Evolutionary conservation across 2,888 invertebrate species (phyloP), one percentile per base, ranked within the genome.

Genomic region (Lycaena phlaeas): DNA sequence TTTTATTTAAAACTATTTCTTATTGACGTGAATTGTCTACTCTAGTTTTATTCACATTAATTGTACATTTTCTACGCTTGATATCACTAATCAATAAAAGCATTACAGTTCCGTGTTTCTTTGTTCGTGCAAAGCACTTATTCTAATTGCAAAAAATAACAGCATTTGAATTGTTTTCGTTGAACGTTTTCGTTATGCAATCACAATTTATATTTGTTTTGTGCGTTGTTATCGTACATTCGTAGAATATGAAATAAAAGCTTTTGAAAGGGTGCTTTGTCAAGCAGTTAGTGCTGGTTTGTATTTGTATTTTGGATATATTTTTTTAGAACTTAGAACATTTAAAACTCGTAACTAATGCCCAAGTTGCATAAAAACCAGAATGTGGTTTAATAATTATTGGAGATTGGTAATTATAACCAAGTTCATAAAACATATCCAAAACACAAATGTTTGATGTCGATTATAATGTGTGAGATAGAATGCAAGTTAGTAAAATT

Each of bases 281-380:
- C 79, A 81, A 77, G 81, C 82, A 60, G 72, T 81, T 79, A 79
- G 81, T 82, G 76, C 68, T 64, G 53, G 56, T 54, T 54, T 52
- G 55, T 52, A 57, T 48, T 57, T 50, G 52, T 15, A 62, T 57
- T 50, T 54, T 59, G 64, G 64, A 69, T 64, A 64, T 60, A 69
- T 66, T 71, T 67, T 63, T 56, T 36, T 45, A 12, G 14, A 39
- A 9, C 7, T 14, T n/a, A n/a, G n/a, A n/a, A n/a, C n/a, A n/a
- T n/a, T n/a, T n/a, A n/a, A n/a, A n/a, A n/a, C n/a, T n/a, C n/a
- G n/a, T n/a, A n/a, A n/a, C n/a, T n/a, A n/a, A n/a, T n/a, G n/a
- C n/a, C n/a, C n/a, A n/a, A n/a, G n/a, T n/a, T n/a, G n/a, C n/a
- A n/a, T n/a, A n/a, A n/a, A n/a, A n/a, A n/a, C n/a, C n/a, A n/a